A percentile compares a stretch with the other conserved stretches of the same genome.
Conservation (phyloP, 2,113 vertebrate species). For the Clarias gariepinus region DNA sequence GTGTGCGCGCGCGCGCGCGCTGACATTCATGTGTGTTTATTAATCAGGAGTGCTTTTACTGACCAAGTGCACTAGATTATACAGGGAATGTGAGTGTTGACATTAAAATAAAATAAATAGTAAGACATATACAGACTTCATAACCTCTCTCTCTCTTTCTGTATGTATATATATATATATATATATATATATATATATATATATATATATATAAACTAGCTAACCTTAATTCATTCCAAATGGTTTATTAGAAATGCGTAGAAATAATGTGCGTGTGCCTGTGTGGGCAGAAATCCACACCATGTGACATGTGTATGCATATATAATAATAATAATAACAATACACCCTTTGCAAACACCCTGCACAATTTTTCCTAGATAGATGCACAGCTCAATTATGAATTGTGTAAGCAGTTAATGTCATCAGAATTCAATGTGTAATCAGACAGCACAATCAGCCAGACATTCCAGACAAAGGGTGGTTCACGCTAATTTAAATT, state of each 20-base stretch:
- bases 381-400: background rate
- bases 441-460: background rate
- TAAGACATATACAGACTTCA: background rate
- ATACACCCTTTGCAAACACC: background rate
- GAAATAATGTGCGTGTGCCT: background rate
- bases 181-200: too few relatives aligned
- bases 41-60: background rate
- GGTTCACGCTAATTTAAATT: background rate
- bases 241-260: background rate
- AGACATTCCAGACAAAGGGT: background rate
- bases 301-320: background rate
- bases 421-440: background rate
- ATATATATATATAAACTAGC: too few relatives aligned
- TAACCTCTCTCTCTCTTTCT: too few relatives aligned
- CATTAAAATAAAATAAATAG: background rate
- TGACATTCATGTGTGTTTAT: background rate
- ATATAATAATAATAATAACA: background rate
- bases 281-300: background rate
- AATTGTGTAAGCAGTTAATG: background rate
- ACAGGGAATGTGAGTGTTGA: background rate
- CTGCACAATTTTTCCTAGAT: background rate
- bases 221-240: background rate
- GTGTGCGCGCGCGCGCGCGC: background rate
- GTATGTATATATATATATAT: too few relatives aligned
- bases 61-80: background rate